These are phyloP conservation scores for Copsychus sechellarum DNA, from an alignment of 2,113 vertebrate genomes.

Conservation along the genomic window DNA sequence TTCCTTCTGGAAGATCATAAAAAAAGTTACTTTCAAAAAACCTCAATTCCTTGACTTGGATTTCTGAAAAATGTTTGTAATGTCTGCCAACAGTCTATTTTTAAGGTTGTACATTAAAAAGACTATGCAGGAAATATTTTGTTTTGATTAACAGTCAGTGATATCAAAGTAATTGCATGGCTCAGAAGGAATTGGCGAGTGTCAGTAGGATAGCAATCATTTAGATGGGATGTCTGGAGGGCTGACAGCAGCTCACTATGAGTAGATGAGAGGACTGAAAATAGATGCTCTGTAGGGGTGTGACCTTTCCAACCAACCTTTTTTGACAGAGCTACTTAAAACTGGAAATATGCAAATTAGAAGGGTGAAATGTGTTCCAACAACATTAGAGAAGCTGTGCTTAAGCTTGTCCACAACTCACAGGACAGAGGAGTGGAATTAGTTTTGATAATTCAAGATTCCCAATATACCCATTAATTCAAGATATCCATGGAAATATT, in stretches of 20 bases:
- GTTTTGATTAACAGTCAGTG: slow-evolving; percentile 20
- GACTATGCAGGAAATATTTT: not conserved
- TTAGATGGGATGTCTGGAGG: not conserved
- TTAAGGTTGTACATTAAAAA: not conserved
- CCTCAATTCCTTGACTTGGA: not conserved
- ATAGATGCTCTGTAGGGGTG: not conserved
- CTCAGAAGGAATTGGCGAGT: not conserved
- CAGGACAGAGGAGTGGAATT: not conserved
- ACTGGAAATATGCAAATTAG: not conserved
- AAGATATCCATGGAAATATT: not conserved
- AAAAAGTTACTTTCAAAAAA: not conserved
- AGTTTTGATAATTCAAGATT: not conserved
- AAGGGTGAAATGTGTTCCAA: not conserved
- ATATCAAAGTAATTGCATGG: not conserved
- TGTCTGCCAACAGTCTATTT: not conserved
- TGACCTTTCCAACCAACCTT: not conserved
- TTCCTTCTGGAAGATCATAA: not conserved
- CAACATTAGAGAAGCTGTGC: not conserved
- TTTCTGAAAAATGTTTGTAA: not conserved
- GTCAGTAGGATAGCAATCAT: slow-evolving; percentile 19
- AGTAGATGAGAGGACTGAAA: not conserved
- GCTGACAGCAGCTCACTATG: not conserved
- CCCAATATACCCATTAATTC: not conserved
- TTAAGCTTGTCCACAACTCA: not conserved
- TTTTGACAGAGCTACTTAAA: slow-evolving; percentile 29